Base-by-base conservation (phyloP, 2,888 invertebrate genomes). In the Erynnis tages region DNA sequence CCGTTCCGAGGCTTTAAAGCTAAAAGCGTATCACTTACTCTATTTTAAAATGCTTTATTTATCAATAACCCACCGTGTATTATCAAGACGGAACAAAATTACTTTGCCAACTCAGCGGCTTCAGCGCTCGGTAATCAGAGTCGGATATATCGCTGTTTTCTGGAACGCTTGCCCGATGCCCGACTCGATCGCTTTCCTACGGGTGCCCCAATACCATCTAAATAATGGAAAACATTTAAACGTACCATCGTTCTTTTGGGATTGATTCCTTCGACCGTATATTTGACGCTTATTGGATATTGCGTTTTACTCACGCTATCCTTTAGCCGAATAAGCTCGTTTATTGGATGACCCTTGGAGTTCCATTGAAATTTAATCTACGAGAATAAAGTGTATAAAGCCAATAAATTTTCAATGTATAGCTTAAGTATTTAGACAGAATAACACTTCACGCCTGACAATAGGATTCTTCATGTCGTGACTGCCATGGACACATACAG, bases 181-280 rank as follows among this genome's bases (percentile, higher is more conserved):
- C 48, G 44, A 54, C 49, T 52, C 57, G 55, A 56, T 58, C 59
- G 55, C 44, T 57, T 55, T 50, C 41, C 35, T 23, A 23, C 37
- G 37, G 67, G 61, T 58, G 62, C 71, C 68, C 66, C 73, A 64
- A 70, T 50, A 67, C 70, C 62, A 66, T 65, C 72, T 82, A 79
- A 82, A 82, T 84, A 84, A 82, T 79, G 74, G 77, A 79, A 60
- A 80, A 80, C 78, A 81, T 78, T 80, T 78, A 74, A 80, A 74
- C 71, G 71, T 63, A 71, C 76, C 67, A 76, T 77, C 70, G 69
- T 66, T 71, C 72, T 73, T 69, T 65, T 61, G 71, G 76, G 78
- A 84, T 85, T 82, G 82, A 81, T 84, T 83, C 75, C 71, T 70
- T 67, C 75, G 76, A 68, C 71, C 76, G 71, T 78, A 75, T 76